phyloP scores from a whole-genome alignment of 2,797 vertebrate species.

The Apodemus agrarius region DNA sequence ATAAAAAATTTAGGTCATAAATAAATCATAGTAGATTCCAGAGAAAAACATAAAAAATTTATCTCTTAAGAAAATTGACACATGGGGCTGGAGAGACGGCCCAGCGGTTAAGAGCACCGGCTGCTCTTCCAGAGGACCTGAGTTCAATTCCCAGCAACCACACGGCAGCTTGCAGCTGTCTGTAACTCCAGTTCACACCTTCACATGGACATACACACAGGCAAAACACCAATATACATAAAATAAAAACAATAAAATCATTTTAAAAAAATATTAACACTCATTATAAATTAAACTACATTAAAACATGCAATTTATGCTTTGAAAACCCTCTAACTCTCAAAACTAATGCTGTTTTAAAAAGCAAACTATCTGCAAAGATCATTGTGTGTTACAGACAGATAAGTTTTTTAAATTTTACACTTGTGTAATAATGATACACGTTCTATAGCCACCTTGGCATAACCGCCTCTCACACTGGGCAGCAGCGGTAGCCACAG shows the following conservation, averaged over 20 bases:
- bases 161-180: background rate
- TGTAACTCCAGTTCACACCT: background rate
- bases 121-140: background rate
- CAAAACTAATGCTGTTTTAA: slow-evolving; percentile 62
- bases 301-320: background rate
- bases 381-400: background rate
- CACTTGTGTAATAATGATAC: no score
- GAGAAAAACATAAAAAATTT: background rate
- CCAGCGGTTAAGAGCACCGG: background rate
- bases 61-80: slow-evolving; percentile 43
- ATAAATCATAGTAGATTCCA: slow-evolving; percentile 9
- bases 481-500: background rate
- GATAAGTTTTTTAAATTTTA: background rate
- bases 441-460: background rate
- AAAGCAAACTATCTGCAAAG: slow-evolving; percentile 28
- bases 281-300: background rate
- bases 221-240: background rate
- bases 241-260: background rate
- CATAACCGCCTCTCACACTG: background rate
- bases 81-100: background rate
- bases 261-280: background rate
- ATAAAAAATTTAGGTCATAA: slow-evolving; percentile 45
- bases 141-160: background rate
- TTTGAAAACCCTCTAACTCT: background rate
- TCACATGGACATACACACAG: background rate